Evolutionary conservation across 1,140 invertebrate genomes (phyloP), one percentile per base, ranked within the genome.

Genomic region (Linepithema humile): DNA sequence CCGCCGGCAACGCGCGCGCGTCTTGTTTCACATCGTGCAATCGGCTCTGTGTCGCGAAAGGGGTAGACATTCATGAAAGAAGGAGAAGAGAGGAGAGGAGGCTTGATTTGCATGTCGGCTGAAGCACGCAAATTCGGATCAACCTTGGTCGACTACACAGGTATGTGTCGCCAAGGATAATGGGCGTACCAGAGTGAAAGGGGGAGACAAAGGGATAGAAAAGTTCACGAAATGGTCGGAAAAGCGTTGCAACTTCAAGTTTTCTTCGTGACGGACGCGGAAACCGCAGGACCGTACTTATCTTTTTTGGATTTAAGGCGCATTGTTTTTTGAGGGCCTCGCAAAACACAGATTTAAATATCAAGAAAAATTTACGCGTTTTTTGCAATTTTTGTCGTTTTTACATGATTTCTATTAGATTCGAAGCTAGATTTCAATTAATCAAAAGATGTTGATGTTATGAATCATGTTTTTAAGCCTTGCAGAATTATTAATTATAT

Each of bases 111-210:
- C 43, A 64, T 75, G 67, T 72, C 64, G 15, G 43, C 45, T 26
- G 83, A 75, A 73, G 53, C 70, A 70, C 84, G 77, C 74, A 55
- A 82, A 72, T 82, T 69, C 23, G 75, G 48, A 40, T 53, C 64
- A 40, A 23, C 17, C 64, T 23, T 5, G 43, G 65, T 69, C 48
- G 48, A 43, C 35, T 20, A 38, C n/a, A n/a, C 20, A 69, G 75
- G 75, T 80, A 80, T 0, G 75, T 55, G 26, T 64, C 20, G 38
- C 62, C n/a, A 29, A 67, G 26, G 38, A 1, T 35, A 32, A 62
- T 32, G 32, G 50, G 45, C 35, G 53, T 12, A 38, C 26, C 38
- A 3, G 9, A 32, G 38, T n/a, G 23, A 59, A 40, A 53, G 5
- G 48, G 15, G 17, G 12, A 20, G 35, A 20, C 7, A 50, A 57